phyloP scores from a whole-genome alignment of 2,797 vertebrate species.

The Sebastes melanostomus region DNA sequence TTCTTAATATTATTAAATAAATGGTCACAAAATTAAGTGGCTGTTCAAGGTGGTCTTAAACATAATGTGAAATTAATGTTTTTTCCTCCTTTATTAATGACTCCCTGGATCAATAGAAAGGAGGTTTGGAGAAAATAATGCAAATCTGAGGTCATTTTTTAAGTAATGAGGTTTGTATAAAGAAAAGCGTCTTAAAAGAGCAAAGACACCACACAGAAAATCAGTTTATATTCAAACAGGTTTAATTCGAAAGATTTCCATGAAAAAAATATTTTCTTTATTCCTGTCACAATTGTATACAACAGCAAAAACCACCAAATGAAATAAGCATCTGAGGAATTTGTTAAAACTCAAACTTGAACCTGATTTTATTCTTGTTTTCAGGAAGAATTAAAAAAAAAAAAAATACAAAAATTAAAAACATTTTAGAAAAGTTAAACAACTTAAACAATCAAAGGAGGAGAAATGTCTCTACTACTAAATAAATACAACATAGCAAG shows the following conservation, averaged over 20 bases:
- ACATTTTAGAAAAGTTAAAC: constrained; percentile 55
- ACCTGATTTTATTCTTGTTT: background rate
- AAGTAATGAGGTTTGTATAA: background rate
- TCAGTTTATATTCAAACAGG: constrained; percentile 2
- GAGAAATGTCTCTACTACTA: constrained; percentile 79
- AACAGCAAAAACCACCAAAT: background rate
- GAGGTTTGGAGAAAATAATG: too few relatives aligned
- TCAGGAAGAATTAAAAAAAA: background rate
- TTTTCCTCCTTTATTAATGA: background rate
- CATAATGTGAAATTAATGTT: background rate
- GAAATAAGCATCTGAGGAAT: background rate
- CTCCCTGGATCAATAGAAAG: background rate
- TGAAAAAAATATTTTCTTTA: constrained; percentile 18
- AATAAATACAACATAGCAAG: constrained; percentile 81
- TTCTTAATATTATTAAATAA: background rate
- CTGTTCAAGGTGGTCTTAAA: background rate
- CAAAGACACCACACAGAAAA: background rate
- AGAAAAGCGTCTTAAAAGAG: background rate
- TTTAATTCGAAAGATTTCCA: constrained; percentile 15
- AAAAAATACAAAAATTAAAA: background rate
- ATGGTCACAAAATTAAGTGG: background rate
- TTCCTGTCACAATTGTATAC: background rate
- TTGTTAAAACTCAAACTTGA: background rate
- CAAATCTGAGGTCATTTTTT: background rate
- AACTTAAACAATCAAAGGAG: constrained; percentile 83